Percentiles rank a stretch among this genome's conserved stretches.
Evolutionary conservation across 2,113 vertebrate species (phyloP).

Genomic region (Anoura caudifer): DNA sequence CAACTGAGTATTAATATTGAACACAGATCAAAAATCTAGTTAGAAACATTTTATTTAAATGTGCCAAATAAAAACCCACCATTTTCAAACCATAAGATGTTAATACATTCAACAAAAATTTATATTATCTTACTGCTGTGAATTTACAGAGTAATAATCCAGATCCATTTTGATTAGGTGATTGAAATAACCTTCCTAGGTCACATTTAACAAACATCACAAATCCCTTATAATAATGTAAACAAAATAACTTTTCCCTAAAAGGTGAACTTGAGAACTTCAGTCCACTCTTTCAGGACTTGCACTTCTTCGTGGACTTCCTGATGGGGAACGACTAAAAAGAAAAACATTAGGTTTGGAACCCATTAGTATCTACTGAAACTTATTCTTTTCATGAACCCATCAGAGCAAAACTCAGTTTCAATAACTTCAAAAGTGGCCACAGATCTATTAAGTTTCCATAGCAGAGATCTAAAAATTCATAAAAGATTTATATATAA

Average conservation of each 20-base stretch:
- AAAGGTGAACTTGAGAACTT: conserved; percentile 80
- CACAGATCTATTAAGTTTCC: neutral
- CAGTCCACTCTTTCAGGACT: conserved; percentile 89
- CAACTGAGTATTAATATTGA: conserved; percentile 76
- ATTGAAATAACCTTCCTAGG: conserved; percentile 81
- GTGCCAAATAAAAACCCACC: conserved; percentile 86
- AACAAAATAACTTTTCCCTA: conserved; percentile 87
- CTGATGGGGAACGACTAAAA: conserved; percentile 88
- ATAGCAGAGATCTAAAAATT: neutral
- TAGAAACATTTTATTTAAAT: conserved; percentile 89
- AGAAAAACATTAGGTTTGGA: conserved; percentile 63
- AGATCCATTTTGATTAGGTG: conserved; percentile 81
- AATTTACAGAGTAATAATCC: conserved; percentile 82
- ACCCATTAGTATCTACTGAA: conserved; percentile 47
- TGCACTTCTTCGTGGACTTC: conserved; percentile 87
- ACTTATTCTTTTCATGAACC: neutral
- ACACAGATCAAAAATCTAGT: conserved; percentile 81
- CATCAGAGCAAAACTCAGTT: neutral
- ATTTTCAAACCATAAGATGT: conserved; percentile 83
- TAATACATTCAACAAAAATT: conserved; percentile 85
- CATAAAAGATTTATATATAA: neutral
- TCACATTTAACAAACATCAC: conserved; percentile 84
- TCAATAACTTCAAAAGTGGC: neutral
- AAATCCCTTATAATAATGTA: conserved; percentile 88
- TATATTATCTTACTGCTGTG: conserved; percentile 83